These are phyloP conservation scores for Aphelocoma californica DNA, from an alignment of 2,797 vertebrate species.

Conservation along the genomic window DNA sequence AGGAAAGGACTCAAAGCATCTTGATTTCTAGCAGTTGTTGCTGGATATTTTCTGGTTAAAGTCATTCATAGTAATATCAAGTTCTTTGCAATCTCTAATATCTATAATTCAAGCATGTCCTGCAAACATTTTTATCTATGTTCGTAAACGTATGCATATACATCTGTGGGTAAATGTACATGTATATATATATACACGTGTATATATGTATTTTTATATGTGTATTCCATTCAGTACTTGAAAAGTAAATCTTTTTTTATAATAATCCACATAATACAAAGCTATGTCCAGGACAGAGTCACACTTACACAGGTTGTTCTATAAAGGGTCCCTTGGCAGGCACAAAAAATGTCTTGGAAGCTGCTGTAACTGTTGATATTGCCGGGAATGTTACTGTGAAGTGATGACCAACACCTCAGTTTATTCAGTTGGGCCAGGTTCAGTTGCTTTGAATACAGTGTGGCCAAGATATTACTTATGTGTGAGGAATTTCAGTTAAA, in stretches of 20 bases:
- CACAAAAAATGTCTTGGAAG: not conserved
- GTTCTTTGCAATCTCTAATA: not conserved
- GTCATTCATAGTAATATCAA: not conserved
- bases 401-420: not conserved
- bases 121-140: not conserved
- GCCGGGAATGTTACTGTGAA: not conserved
- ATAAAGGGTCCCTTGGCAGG: not conserved
- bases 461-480: not conserved
- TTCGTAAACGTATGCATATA: not conserved
- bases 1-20: not conserved
- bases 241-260: not conserved
- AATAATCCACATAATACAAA: accelerated
- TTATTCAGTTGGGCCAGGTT: not conserved
- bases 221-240: not conserved
- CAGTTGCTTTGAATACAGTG: accelerated
- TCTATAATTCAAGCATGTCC: not conserved
- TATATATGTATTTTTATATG: too few species aligned
- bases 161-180: not conserved
- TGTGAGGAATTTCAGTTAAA: not conserved
- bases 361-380: not conserved
- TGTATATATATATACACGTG: too few species aligned
- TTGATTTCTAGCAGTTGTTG: not conserved
- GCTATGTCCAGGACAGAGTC: not conserved
- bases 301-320: not conserved
- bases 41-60: not conserved